phyloP scores from a whole-genome alignment of 2,113 vertebrate species.

The Hemiscyllium ocellatum region DNA sequence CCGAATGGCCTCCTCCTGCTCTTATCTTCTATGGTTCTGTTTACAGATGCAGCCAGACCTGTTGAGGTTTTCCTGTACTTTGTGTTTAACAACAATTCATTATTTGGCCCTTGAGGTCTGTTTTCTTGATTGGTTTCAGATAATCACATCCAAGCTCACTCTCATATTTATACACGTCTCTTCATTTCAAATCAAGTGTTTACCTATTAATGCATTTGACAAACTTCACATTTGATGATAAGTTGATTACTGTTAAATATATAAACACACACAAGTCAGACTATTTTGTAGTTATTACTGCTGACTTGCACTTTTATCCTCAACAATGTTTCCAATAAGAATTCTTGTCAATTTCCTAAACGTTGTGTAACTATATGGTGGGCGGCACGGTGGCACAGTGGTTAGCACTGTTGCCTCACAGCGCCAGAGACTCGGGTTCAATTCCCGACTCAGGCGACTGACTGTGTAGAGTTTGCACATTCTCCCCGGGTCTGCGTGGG shows the following conservation, averaged over 20 bases:
- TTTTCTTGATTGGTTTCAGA: neutral
- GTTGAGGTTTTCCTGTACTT: too few species aligned
- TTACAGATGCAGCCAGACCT: too few species aligned
- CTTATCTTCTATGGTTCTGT: too few species aligned
- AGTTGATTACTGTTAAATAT: neutral
- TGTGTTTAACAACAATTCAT: too few species aligned
- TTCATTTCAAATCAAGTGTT: neutral
- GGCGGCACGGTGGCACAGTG: too few species aligned
- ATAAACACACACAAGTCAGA: neutral
- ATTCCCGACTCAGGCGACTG: too few species aligned
- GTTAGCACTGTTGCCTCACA: too few species aligned
- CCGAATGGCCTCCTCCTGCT: too few species aligned
- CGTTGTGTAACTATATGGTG: neutral
- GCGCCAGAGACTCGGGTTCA: too few species aligned
- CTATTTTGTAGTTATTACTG: neutral
- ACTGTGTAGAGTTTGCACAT: too few species aligned
- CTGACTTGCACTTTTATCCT: neutral
- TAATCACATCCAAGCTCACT: neutral
- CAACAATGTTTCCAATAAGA: neutral
- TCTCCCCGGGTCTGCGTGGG: too few species aligned
- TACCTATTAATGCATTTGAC: neutral
- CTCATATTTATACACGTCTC: neutral
- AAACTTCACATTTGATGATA: neutral
- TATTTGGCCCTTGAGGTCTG: neutral
- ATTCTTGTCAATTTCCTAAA: neutral